phyloP scores from a whole-genome alignment of 2,797 vertebrate genomes.

The Dipus sagitta region DNA sequence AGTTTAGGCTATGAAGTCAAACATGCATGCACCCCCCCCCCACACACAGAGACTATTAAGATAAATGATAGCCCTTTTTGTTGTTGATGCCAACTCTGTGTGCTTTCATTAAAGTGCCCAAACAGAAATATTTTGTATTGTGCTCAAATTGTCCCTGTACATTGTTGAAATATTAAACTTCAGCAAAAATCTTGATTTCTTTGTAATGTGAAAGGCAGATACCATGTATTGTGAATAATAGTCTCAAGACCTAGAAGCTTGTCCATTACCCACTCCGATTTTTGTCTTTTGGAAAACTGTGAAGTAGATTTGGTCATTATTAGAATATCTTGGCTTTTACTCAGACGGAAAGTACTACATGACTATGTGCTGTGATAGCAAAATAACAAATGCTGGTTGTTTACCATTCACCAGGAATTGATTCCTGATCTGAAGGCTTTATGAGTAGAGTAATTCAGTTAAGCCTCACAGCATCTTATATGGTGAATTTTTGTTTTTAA shows the following conservation, averaged over 20 bases:
- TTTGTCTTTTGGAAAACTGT: not conserved
- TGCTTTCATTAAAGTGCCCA: not conserved
- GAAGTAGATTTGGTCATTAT: not conserved
- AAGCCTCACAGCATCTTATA: not conserved
- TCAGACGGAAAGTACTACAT: not conserved
- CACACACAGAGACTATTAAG: not conserved
- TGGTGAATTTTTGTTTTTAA: not conserved
- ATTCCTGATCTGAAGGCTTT: not conserved
- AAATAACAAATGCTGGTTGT: not conserved
- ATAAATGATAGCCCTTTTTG: conserved; percentile 24
- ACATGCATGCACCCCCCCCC: not conserved
- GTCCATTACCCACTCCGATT: not conserved
- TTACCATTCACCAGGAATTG: not conserved
- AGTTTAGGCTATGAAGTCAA: conserved; percentile 37
- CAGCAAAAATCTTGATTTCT: conserved; percentile 3
- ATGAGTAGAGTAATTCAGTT: not conserved
- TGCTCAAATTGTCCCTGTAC: conserved; percentile 7
- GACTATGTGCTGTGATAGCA: not conserved
- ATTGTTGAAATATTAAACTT: conserved; percentile 15
- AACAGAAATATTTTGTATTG: not conserved
- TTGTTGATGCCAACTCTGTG: not conserved
- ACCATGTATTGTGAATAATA: conserved; percentile 20
- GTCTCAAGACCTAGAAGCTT: not conserved
- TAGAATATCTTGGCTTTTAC: conserved; percentile 17
- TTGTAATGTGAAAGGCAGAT: conserved; percentile 51